Conservation (phyloP, 2,888 invertebrate species). For the Harmothoe impar region DNA sequence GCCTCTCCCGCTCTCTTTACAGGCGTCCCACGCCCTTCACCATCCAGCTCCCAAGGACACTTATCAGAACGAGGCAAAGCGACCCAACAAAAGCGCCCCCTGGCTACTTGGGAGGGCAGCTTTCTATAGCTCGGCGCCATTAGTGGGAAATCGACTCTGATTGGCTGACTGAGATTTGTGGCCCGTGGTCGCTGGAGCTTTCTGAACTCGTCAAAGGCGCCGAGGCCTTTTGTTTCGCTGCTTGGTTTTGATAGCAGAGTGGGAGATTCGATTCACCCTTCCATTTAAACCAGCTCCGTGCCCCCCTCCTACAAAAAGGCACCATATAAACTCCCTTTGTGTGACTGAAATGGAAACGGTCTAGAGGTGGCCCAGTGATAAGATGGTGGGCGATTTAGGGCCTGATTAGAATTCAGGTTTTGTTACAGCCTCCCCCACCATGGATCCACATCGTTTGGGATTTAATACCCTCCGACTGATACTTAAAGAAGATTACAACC, state of each 20-base stretch:
- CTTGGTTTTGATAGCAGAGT: conserved; percentile 13
- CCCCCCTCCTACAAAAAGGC: neutral
- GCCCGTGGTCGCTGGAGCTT: neutral
- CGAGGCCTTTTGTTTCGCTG: neutral
- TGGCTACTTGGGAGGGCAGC: neutral
- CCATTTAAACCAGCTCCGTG: conserved; percentile 28
- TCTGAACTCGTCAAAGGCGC: neutral
- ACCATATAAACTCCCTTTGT: neutral
- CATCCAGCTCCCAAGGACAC: neutral
- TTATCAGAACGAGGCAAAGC: conserved; percentile 34
- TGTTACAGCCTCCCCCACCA: neutral
- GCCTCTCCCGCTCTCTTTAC: too few species aligned
- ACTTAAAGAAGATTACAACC: conserved; percentile 1
- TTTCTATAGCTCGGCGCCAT: conserved; percentile 24
- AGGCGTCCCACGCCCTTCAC: neutral
- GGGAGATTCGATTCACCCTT: conserved; percentile 31
- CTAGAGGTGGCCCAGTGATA: neutral
- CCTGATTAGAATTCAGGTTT: conserved; percentile 43
- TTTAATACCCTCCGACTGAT: neutral
- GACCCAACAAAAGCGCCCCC: neutral
- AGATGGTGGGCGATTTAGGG: conserved; percentile 1
- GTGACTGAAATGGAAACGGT: neutral
- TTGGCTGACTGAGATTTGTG: conserved; percentile 52
- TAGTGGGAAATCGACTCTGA: conserved; percentile 52
- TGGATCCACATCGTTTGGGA: neutral